A percentile compares a stretch with the other conserved stretches of the same genome.
Conservation (phyloP, 2,113 vertebrate species). For the Microtus montanus region DNA sequence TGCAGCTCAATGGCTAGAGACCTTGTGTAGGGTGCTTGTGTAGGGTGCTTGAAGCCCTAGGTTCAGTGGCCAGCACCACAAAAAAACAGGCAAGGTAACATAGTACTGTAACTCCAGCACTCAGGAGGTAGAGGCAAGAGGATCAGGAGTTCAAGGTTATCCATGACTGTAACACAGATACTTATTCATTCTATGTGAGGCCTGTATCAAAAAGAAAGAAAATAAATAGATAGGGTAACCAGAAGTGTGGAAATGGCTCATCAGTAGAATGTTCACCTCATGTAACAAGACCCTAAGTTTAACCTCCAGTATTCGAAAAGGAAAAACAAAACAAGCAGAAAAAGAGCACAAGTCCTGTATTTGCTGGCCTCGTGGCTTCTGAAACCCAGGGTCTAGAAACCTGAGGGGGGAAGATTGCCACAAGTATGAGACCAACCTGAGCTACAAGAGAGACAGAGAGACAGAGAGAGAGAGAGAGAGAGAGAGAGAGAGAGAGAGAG, state of each 20-base stretch:
- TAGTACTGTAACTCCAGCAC: background rate
- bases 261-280: background rate
- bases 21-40: too few species aligned
- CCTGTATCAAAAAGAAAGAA: background rate
- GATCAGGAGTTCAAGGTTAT: background rate
- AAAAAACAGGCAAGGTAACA: background rate
- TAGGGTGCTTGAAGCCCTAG: background rate
- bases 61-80: background rate
- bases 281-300: background rate
- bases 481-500: background rate
- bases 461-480: background rate
- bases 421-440: background rate
- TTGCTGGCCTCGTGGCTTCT: background rate
- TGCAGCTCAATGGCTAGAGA: background rate
- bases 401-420: background rate
- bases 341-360: background rate
- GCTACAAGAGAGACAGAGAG: too few species aligned
- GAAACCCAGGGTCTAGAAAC: background rate
- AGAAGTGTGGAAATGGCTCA: background rate
- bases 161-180: background rate
- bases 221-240: background rate
- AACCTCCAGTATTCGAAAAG: background rate
- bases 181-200: background rate
- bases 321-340: background rate
- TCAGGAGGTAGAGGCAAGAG: background rate